Evolutionary conservation across 1,140 invertebrate species (phyloP), one percentile per base, ranked within the genome.

Genomic region (Bombus haemorrhoidalis): DNA sequence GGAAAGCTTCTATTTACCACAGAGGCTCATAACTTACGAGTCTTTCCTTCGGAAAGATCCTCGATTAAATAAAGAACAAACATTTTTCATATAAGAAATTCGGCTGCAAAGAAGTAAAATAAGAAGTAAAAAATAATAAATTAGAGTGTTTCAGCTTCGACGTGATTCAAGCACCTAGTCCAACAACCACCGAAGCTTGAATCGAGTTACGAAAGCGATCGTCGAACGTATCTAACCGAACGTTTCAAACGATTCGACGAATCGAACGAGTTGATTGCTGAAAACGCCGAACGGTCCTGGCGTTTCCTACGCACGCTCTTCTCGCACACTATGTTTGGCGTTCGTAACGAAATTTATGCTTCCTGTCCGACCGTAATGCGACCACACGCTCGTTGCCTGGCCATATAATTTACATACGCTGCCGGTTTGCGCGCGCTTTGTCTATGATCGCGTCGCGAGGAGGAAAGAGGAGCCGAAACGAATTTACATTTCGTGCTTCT

Each of bases 271-370:
- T 53, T 57, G 32, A 81, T 81, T 57, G 37, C 15, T 57, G 66
- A 57, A 81, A 73, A 73, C 32, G 37, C 41, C 12, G 41, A 80
- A 47, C 62, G 41, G 68, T 80, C 68, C 83, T 71, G 68, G 22
- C 12, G 69, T 85, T 81, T 85, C 83, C 83, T 85, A 85, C 78
- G 77, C 83, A 41, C 79, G 62, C 69, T 76, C 41, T 85, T 86
- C 72, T 80, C 85, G 78, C 83, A 78, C 88, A 82, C 92, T 93
- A 91, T 93, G 93, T 94, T 94, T 93, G 92, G 91, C 89, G 91
- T 91, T 93, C 91, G 91, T 85, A 86, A 87, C 90, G 76, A 94
- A 94, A 94, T 94, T 94, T 94, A 94, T 94, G 94, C 93, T 94
- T 94, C 93, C 94, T 93, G 93, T 87, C 88, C 82, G 78, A 72